These are phyloP conservation scores for Phengaris arion DNA, from an alignment of 2,888 invertebrate species.

Conservation along the genomic window DNA sequence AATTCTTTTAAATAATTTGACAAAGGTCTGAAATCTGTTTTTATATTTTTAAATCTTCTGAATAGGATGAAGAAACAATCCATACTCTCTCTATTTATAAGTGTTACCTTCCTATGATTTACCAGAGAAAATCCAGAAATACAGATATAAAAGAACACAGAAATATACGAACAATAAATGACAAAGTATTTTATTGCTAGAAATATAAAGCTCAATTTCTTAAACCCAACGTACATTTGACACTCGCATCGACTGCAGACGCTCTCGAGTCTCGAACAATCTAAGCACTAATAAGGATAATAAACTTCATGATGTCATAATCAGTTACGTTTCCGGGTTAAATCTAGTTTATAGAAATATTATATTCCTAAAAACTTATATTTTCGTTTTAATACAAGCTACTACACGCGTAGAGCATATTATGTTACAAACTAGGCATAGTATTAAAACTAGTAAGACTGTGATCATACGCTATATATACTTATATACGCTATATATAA, in stretches of 20 bases:
- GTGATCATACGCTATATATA: too few relatives aligned
- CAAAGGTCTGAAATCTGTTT: neutral
- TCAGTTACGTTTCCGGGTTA: neutral
- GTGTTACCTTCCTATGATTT: too few relatives aligned
- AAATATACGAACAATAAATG: neutral
- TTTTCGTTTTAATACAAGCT: too few relatives aligned
- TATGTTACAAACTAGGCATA: too few relatives aligned
- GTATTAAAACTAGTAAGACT: too few relatives aligned
- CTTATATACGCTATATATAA: too few relatives aligned
- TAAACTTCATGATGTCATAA: conserved; percentile 11
- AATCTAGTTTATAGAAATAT: neutral
- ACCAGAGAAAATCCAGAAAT: neutral
- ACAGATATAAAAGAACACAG: neutral
- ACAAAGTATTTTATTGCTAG: neutral
- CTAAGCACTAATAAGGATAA: conserved; percentile 7
- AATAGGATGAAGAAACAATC: too few relatives aligned
- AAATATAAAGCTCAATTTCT: neutral
- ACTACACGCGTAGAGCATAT: too few relatives aligned
- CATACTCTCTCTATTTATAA: too few relatives aligned
- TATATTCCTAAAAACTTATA: neutral
- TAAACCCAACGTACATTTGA: neutral
- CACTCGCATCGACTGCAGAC: neutral
- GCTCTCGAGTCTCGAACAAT: neutral
- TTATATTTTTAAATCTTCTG: neutral
- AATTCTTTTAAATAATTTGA: neutral